Percentiles rank a stretch among this genome's conserved stretches.
These are phyloP conservation scores for Peribatodes rhomboidaria DNA, from an alignment of 2,888 invertebrate genomes.

Conservation along the genomic window DNA sequence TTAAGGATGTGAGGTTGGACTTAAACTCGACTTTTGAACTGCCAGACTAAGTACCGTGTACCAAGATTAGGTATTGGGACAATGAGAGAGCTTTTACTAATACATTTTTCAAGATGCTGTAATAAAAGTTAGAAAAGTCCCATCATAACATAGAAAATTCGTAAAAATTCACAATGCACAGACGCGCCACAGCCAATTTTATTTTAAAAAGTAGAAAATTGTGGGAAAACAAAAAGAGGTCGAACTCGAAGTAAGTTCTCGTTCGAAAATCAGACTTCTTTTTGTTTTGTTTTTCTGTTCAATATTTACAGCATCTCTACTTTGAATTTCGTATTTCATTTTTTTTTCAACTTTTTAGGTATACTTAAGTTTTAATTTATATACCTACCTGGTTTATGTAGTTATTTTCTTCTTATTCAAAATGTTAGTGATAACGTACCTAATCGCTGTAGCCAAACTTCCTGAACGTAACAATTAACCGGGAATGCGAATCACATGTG, in stretches of 20 bases:
- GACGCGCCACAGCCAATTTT: too few species aligned
- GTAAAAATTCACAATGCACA: too few species aligned
- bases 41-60: constrained; percentile 1
- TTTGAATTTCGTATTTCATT: too few species aligned
- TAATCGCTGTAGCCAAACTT: constrained; percentile 6
- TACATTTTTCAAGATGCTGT: too few species aligned
- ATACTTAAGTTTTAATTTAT: too few species aligned
- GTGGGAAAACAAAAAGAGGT: too few species aligned
- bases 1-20: constrained; percentile 23
- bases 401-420: too few species aligned
- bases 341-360: not conserved
- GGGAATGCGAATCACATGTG: constrained; percentile 17
- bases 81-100: not conserved
- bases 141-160: too few species aligned
- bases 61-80: not conserved
- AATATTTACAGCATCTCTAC: too few species aligned
- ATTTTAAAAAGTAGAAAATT: too few species aligned
- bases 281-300: not conserved
- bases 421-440: not conserved
- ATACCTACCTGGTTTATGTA: too few species aligned
- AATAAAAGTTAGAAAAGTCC: too few species aligned
- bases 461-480: constrained; percentile 21
- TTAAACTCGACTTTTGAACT: constrained; percentile 19
- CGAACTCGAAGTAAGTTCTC: not conserved
- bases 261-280: not conserved